A percentile compares a stretch with the other conserved stretches of the same genome.
Conservation (phyloP, 2,888 invertebrate genomes). For the Argyra leucocephala region DNA sequence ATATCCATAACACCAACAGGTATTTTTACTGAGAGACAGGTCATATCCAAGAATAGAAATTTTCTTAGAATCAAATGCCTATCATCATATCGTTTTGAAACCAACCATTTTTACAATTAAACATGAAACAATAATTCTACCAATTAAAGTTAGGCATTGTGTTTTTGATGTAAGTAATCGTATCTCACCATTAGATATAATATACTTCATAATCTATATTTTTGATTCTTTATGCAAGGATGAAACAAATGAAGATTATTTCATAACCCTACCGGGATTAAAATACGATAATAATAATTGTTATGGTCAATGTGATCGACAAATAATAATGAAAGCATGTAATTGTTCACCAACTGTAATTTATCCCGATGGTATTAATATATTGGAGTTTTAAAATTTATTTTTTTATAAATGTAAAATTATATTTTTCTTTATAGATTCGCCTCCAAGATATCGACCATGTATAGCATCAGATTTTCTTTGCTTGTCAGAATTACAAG, state of each 20-base stretch:
- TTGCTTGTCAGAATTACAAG: not conserved
- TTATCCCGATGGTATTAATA: not conserved
- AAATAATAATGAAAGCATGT: not conserved
- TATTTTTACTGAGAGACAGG: not conserved
- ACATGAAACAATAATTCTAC: not conserved
- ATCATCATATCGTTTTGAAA: not conserved
- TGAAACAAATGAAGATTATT: not conserved
- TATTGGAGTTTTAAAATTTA: not conserved
- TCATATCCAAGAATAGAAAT: not conserved
- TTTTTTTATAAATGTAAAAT: not conserved
- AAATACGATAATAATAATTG: not conserved
- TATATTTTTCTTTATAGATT: not conserved
- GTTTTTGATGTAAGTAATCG: not conserved
- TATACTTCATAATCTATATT: not conserved
- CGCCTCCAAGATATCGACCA: not conserved
- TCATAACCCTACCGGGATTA: not conserved
- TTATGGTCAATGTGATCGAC: not conserved
- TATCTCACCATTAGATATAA: not conserved
- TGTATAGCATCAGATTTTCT: not conserved
- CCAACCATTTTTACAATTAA: not conserved
- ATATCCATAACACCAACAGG: too few species aligned
- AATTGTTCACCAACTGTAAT: not conserved
- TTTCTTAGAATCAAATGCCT: not conserved
- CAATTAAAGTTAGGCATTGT: not conserved
- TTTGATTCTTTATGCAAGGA: not conserved